These are phyloP conservation scores for Erythrocercus mccallii DNA, from an alignment of 2,113 vertebrate genomes.

Conservation along the genomic window DNA sequence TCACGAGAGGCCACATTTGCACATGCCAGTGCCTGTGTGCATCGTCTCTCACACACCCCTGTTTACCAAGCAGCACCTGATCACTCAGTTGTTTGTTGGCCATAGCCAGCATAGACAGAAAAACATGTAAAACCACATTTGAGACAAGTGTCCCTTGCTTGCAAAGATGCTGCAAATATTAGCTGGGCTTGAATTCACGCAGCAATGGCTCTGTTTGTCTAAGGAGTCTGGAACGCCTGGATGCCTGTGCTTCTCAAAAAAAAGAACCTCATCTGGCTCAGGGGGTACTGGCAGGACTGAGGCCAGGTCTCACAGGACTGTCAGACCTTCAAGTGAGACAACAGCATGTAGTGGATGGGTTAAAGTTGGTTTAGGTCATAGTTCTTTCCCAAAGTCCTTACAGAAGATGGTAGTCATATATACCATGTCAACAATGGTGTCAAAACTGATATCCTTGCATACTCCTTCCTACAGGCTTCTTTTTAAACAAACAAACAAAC, in stretches of 20 bases:
- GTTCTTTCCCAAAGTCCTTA: neutral
- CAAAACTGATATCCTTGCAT: neutral
- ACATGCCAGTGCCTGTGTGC: neutral
- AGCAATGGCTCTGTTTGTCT: neutral
- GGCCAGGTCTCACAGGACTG: neutral
- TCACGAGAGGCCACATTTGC: slow-evolving; percentile 20
- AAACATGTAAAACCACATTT: neutral
- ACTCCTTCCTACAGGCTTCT: neutral
- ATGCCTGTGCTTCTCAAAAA: neutral
- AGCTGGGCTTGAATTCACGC: accelerated
- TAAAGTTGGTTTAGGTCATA: neutral
- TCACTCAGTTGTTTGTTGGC: neutral
- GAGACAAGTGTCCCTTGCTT: neutral
- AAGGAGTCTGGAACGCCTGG: neutral
- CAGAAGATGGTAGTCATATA: neutral
- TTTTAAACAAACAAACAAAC: neutral
- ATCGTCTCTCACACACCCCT: neutral
- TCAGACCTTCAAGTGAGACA: neutral
- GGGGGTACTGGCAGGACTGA: neutral
- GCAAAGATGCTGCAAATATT: neutral
- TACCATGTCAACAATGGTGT: neutral
- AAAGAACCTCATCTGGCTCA: neutral
- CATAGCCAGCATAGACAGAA: neutral
- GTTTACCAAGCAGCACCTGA: slow-evolving; percentile 42
- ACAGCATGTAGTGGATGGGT: neutral